Conservation (phyloP, 2,888 invertebrate species). For the Tanypteryx hageni region DNA sequence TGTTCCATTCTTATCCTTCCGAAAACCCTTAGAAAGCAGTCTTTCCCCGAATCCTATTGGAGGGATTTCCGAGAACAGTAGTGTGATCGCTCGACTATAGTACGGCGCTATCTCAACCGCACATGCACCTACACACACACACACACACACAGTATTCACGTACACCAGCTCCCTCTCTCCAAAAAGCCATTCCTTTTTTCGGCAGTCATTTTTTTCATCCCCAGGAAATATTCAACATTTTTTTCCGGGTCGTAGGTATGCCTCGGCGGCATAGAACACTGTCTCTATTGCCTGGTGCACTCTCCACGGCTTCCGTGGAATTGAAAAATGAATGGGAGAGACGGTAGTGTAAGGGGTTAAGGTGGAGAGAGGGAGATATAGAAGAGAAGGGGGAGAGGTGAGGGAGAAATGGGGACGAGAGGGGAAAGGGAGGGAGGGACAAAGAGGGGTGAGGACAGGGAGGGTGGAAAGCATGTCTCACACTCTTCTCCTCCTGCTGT, state of each 20-base stretch:
- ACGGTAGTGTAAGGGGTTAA: background rate
- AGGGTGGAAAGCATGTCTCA: no score
- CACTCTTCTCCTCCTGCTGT: background rate
- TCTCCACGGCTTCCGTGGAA: background rate
- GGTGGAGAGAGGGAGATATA: background rate
- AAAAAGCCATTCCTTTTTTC: background rate
- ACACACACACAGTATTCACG: background rate
- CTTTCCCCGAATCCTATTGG: background rate
- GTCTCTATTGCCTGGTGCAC: constrained; percentile 26
- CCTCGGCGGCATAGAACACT: background rate
- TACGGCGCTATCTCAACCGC: background rate
- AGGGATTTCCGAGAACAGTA: background rate
- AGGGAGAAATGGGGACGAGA: background rate
- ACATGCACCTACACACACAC: background rate
- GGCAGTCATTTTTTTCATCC: no score
- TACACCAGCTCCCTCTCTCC: background rate
- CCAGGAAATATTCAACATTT: background rate
- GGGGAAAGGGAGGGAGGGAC: background rate
- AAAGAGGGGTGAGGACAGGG: background rate
- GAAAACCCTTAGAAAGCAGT: background rate
- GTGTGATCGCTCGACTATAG: background rate
- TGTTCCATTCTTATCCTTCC: background rate
- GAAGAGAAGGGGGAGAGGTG: background rate
- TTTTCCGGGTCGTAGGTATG: background rate
- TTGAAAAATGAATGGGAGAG: background rate